These are phyloP conservation scores for Chelonia mydas DNA, from an alignment of 2,797 vertebrate species.

Conservation along the genomic window DNA sequence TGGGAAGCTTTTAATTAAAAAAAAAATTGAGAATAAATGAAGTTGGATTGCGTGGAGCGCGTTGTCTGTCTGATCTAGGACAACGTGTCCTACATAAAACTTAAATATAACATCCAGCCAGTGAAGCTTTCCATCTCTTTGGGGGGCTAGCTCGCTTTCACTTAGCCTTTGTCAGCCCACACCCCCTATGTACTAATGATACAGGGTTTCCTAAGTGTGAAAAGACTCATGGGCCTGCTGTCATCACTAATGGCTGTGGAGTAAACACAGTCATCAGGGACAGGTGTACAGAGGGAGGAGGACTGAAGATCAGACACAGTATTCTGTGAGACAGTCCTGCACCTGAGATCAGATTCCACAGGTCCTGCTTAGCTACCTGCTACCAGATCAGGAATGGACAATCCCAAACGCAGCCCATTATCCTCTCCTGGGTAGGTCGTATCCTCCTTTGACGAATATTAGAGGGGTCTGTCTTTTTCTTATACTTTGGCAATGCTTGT, in stretches of 20 bases:
- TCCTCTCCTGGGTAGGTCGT: conserved; percentile 9
- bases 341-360: not conserved
- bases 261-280: conserved; percentile 38
- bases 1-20: conserved; percentile 74
- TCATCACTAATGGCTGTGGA: conserved; percentile 27
- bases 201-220: conserved; percentile 15
- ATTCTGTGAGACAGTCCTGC: not conserved
- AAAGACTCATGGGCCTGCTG: not conserved
- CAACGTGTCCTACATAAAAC: conserved; percentile 73
- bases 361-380: not conserved
- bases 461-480: conserved; percentile 22
- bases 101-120: conserved; percentile 65
- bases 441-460: conserved; percentile 48
- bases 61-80: conserved; percentile 75
- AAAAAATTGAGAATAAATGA: conserved; percentile 54
- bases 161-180: conserved; percentile 66
- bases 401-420: not conserved
- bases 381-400: not conserved
- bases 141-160: conserved; percentile 50
- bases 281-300: not conserved
- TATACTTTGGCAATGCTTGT: not conserved
- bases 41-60: conserved; percentile 50
- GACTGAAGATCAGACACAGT: not conserved
- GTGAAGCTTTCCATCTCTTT: conserved; percentile 1
- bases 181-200: conserved; percentile 36